Base-by-base conservation (phyloP, 1,140 invertebrate genomes). In the Coelopa frigida region DNA sequence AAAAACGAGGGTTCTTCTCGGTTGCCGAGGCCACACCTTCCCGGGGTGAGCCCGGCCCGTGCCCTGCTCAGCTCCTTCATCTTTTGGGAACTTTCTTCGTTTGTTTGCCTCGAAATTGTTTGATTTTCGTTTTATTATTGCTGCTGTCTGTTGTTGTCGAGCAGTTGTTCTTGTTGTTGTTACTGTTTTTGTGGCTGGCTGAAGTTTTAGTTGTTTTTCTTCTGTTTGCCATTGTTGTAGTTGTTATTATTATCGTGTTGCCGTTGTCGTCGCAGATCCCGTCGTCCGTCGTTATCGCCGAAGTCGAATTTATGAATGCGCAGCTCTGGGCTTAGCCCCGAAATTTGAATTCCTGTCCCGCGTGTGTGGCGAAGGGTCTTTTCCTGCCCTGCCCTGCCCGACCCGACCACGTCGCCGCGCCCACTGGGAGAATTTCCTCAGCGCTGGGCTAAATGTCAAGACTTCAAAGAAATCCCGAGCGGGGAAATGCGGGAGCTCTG, bases 361-460 rank as follows among this genome's bases (percentile, higher is more conserved):
- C n/a, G n/a, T n/a, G n/a, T n/a, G n/a, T n/a, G n/a, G n/a, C n/a
- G n/a, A n/a, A n/a, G n/a, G n/a, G n/a, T n/a, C n/a, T n/a, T n/a
- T n/a, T n/a, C n/a, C n/a, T n/a, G n/a, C n/a, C n/a, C n/a, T n/a
- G n/a, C n/a, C n/a, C n/a, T n/a, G n/a, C n/a, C n/a, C n/a, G n/a
- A n/a, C n/a, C n/a, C n/a, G n/a, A n/a, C n/a, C n/a, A n/a, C n/a
- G n/a, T n/a, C n/a, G n/a, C n/a, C n/a, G n/a, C n/a, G n/a, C n/a
- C n/a, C n/a, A n/a, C n/a, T n/a, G n/a, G n/a, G n/a, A n/a, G n/a
- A n/a, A n/a, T n/a, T n/a, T n/a, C n/a, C n/a, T n/a, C n/a, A n/a
- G n/a, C n/a, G n/a, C n/a, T n/a, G n/a, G n/a, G n/a, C 61, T 56
- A 63, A 64, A 63, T 64, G 61, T 64, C 61, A 63, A 63, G 63